Evolutionary conservation across 2,113 vertebrate species (phyloP).

Genomic region (Thamnaconus septentrionalis): DNA sequence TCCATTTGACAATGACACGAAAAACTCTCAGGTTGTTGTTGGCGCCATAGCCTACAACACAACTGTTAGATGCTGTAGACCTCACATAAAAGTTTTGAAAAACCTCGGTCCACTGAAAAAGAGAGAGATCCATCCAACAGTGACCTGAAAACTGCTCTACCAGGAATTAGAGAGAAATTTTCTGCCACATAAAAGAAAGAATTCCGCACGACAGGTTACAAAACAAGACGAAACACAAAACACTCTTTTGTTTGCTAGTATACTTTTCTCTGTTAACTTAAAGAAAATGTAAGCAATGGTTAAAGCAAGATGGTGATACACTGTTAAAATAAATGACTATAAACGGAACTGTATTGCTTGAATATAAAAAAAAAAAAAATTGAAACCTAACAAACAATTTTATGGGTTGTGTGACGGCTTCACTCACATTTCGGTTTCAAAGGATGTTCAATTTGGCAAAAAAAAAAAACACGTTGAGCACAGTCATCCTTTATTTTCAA

Average conservation of each 20-base stretch:
- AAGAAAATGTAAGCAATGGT: conserved; percentile 61
- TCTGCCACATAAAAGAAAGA: too few species aligned
- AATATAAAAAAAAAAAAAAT: conserved; percentile 51
- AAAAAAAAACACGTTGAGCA: neutral
- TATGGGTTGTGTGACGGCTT: conserved; percentile 24
- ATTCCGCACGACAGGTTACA: conserved; percentile 10
- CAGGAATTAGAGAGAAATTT: neutral
- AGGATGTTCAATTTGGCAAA: neutral
- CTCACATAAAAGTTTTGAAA: too few species aligned
- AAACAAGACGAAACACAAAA: conserved; percentile 16
- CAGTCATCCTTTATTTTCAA: conserved; percentile 1
- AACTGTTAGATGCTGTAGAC: too few species aligned
- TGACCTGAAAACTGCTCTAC: neutral
- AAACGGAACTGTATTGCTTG: conserved; percentile 41
- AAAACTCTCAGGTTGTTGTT: neutral
- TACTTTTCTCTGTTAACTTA: conserved; percentile 27
- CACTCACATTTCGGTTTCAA: conserved; percentile 20
- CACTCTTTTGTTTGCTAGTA: neutral
- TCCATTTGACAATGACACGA: neutral
- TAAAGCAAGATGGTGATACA: conserved; percentile 61
- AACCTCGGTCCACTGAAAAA: too few species aligned
- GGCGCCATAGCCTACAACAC: too few species aligned
- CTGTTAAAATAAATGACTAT: conserved; percentile 47
- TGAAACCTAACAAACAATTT: conserved; percentile 26
- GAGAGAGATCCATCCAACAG: too few species aligned